Conservation (phyloP, 2,113 vertebrate species). For the Ariopsis seemanni region DNA sequence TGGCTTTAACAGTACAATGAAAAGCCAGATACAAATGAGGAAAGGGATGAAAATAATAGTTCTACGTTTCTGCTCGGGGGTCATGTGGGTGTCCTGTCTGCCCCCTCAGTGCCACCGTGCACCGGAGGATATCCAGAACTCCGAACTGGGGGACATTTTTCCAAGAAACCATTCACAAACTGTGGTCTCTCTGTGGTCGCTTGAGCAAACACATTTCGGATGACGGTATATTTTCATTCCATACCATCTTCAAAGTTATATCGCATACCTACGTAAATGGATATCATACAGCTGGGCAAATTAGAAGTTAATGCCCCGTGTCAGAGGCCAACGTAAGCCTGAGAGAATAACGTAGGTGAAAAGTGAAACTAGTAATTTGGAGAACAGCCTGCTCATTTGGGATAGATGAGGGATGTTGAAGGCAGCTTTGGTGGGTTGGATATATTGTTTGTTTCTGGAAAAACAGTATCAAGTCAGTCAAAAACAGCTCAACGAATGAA, state of each 20-base stretch:
- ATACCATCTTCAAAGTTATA: neutral
- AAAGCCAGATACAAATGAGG: slow-evolving; percentile 27
- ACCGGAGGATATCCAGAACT: slow-evolving; percentile 8
- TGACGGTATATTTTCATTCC: slow-evolving; percentile 36
- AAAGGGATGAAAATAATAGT: slow-evolving; percentile 6
- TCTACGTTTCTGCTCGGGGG: slow-evolving; percentile 3
- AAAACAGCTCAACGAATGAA: neutral
- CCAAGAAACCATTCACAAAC: neutral
- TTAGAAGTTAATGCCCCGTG: slow-evolving; percentile 19
- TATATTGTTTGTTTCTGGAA: slow-evolving; percentile 27
- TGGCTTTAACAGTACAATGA: slow-evolving; percentile 35
- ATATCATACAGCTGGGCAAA: slow-evolving; percentile 26
- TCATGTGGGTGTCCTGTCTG: slow-evolving; percentile 11
- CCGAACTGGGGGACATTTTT: neutral
- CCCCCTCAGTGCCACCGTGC: slow-evolving; percentile 10
- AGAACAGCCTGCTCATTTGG: slow-evolving; percentile 38
- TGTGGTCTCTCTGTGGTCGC: slow-evolving; percentile 11
- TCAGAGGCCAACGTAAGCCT: slow-evolving; percentile 32
- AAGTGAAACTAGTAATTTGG: slow-evolving; percentile 33
- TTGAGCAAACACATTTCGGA: slow-evolving; percentile 34
- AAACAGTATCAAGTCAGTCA: neutral
- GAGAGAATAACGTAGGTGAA: slow-evolving; percentile 23
- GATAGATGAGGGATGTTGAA: slow-evolving; percentile 12
- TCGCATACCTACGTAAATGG: slow-evolving; percentile 1
- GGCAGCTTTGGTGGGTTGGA: slow-evolving; percentile 36